Conservation (phyloP, 2,797 vertebrate species). For the Todus mexicanus region DNA sequence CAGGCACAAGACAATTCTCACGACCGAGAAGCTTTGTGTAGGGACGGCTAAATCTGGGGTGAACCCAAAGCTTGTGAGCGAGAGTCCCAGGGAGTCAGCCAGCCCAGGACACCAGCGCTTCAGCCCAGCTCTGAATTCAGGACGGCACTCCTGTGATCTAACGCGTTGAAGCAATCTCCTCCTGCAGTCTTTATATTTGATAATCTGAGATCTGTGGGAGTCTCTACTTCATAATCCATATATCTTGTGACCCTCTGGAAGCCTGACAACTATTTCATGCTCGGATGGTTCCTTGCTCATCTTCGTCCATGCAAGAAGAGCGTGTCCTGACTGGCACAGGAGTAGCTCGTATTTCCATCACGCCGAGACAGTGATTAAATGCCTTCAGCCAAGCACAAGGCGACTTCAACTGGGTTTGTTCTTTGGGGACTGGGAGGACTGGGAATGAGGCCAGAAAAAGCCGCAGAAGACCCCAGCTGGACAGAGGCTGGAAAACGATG, state of each 20-base stretch:
- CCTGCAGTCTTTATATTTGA: constrained; percentile 21
- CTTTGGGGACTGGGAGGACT: not conserved
- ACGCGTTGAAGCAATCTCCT: not conserved
- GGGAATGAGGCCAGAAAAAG: not conserved
- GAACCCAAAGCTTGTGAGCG: not conserved
- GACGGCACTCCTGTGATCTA: not conserved
- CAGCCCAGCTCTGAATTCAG: not conserved
- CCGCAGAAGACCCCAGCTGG: not conserved
- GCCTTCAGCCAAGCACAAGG: constrained; percentile 17
- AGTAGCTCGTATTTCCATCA: constrained; percentile 39
- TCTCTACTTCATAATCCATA: constrained; percentile 62
- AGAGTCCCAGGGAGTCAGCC: not conserved
- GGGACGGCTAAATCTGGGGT: not conserved
- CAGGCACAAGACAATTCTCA: not conserved
- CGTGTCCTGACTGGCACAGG: constrained; percentile 46
- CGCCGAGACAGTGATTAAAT: not conserved
- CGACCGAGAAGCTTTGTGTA: accelerated
- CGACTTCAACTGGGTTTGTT: not conserved
- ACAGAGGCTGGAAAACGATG: not conserved
- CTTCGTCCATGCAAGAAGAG: constrained; percentile 16
- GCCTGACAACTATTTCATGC: constrained; percentile 66
- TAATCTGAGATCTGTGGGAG: constrained; percentile 52
- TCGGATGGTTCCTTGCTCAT: constrained; percentile 47
- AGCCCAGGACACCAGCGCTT: not conserved
- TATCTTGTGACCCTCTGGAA: constrained; percentile 67